Conservation (phyloP, 2,888 invertebrate genomes). For the Netelia melanura region DNA sequence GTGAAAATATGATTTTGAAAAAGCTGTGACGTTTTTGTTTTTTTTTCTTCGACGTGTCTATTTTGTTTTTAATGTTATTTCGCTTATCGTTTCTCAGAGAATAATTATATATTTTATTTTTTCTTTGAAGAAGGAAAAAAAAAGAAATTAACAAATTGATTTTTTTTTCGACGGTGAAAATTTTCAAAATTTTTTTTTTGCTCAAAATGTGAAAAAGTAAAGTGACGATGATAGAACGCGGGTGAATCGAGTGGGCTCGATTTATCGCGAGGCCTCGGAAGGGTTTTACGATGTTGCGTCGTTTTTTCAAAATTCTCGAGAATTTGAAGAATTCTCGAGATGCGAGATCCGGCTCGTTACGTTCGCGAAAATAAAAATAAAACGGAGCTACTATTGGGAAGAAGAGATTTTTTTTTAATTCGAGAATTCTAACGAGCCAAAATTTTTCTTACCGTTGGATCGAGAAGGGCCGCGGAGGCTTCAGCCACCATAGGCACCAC, state of each 20-base stretch:
- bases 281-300: conserved; percentile 36
- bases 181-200: not conserved
- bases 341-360: not conserved
- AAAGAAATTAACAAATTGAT: not conserved
- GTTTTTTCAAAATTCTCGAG: conserved; percentile 17
- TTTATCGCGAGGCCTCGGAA: conserved; percentile 24
- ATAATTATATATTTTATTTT: not conserved
- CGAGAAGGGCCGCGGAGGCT: conserved; percentile 68
- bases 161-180: too few relatives aligned
- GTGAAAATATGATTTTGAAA: too few relatives aligned
- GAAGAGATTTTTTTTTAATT: conserved; percentile 32
- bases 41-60: too few relatives aligned
- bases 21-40: too few relatives aligned
- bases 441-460: conserved; percentile 68
- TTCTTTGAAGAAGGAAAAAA: too few relatives aligned
- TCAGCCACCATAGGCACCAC: conserved; percentile 64
- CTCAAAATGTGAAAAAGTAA: conserved; percentile 29
- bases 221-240: conserved; percentile 26
- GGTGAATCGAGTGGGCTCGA: conserved; percentile 40
- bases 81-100: not conserved
- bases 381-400: not conserved
- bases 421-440: conserved; percentile 56
- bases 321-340: conserved; percentile 10
- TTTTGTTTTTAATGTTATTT: not conserved
- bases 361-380: not conserved